Evolutionary conservation across 2,113 vertebrate genomes (phyloP).

Genomic region (Albula glossodonta): DNA sequence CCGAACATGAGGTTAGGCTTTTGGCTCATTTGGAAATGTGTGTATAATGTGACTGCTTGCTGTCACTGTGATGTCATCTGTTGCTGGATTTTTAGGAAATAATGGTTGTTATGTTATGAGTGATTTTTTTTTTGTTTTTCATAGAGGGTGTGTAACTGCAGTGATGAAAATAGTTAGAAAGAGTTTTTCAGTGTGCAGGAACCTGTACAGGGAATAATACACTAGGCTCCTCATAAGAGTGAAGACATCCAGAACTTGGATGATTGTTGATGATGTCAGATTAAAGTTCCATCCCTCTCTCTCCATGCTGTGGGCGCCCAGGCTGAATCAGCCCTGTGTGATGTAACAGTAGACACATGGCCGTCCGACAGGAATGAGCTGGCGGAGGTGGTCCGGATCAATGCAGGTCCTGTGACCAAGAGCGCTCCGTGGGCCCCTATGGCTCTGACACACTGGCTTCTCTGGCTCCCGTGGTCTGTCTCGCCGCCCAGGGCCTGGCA

Average conservation of each 20-base stretch:
- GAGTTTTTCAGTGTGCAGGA: not conserved
- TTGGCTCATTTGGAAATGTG: no score
- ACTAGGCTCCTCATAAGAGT: not conserved
- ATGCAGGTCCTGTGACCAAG: not conserved
- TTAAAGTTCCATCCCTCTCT: not conserved
- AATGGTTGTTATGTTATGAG: no score
- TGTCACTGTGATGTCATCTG: no score
- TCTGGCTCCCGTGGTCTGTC: not conserved
- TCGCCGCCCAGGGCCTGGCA: not conserved
- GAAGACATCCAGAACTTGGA: not conserved
- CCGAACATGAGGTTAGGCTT: no score
- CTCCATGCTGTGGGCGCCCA: not conserved
- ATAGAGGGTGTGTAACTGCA: no score
- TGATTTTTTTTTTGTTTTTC: no score
- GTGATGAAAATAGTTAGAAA: no score
- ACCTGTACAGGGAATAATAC: not conserved
- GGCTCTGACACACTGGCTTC: not conserved
- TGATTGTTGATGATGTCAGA: not conserved
- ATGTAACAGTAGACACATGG: not conserved
- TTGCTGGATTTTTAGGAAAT: no score
- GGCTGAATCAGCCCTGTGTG: constrained; percentile 10
- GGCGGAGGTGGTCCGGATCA: not conserved
- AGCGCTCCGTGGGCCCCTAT: not conserved
- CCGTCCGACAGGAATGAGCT: not conserved
- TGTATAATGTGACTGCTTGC: no score